A percentile compares a stretch with the other conserved stretches of the same genome.
Evolutionary conservation across 2,113 vertebrate species (phyloP).

Genomic region (Puntigrus tetrazona): DNA sequence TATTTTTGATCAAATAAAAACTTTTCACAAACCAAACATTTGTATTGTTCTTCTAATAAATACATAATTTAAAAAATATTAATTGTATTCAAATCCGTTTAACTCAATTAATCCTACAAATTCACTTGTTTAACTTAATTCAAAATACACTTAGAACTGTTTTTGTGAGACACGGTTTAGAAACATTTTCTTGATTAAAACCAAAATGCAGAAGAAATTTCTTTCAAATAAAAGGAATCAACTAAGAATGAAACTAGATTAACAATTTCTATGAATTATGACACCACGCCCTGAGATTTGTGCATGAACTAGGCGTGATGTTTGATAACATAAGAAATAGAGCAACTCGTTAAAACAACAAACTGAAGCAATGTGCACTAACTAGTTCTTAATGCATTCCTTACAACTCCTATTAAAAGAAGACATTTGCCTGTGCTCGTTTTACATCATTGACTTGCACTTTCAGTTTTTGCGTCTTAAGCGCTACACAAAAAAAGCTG

Average conservation of each 20-base stretch:
- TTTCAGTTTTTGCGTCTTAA: background rate
- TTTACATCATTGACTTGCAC: background rate
- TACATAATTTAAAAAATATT: background rate
- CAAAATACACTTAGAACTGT: background rate
- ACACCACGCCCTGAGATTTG: background rate
- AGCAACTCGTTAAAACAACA: background rate
- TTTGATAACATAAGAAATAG: background rate
- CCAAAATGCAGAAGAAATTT: background rate
- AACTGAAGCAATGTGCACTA: background rate
- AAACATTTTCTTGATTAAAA: background rate
- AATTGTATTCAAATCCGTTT: background rate
- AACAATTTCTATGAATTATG: background rate
- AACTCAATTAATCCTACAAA: background rate
- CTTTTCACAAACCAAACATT: background rate
- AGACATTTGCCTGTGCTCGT: background rate
- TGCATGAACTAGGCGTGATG: conserved; percentile 7
- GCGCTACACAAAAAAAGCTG: background rate
- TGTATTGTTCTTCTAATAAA: background rate
- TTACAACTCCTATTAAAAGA: background rate
- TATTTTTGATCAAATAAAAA: background rate
- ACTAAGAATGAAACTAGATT: conserved; percentile 9
- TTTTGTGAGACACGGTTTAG: background rate
- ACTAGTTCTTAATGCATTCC: conserved; percentile 21
- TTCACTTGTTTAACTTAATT: background rate
- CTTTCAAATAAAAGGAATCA: background rate